Evolutionary conservation across 2,888 invertebrate species (phyloP), one percentile per base, ranked within the genome.

Genomic region (Keiferia lycopersicella): DNA sequence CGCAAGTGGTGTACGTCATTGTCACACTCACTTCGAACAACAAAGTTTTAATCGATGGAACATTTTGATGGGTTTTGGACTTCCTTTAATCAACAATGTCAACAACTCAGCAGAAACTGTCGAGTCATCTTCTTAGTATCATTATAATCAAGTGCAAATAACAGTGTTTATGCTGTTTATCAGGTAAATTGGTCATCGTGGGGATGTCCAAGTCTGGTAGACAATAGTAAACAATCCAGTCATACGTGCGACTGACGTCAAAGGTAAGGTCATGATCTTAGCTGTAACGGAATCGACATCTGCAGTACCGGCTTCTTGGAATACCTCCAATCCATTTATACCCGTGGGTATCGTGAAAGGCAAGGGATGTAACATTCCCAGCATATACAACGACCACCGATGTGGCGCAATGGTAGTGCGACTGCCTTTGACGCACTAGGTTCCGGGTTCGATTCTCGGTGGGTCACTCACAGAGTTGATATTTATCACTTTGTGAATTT

Each of bases 161-260:
- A 51, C 18, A 12, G 51, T 51, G 51, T 51, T 51, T 51, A 22
- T 51, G 2, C 22, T 51, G 51, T 51, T 51, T 51, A 22, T 51
- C 22, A 20, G 20, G 51, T 51, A 51, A 51, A 51, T 18, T 51
- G 18, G 22, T 22, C 51, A 51, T 51, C 50, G 7, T 51, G 18
- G 51, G 22, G 51, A 51, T 51, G 51, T 51, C 51, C 51, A 51
- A 50, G 22, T 8, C 22, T 51, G 11, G 11, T 11, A 51, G 22
- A 20, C 18, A 51, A 51, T 51, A 22, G 51, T 22, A 51, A 51
- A 51, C 51, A 51, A 11, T 51, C 20, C 22, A 22, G 51, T 22
- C 51, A 51, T 51, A 50, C 41, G 14, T 6, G n/a, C 3, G 51
- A 51, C 18, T 51, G 11, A 20, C 51, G 51, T 18, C 22, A 51